These are phyloP conservation scores for Rhopilema esculentum DNA, from an alignment of 30 jellyfish, hydroid and myxozoan genomes.

Conservation along the genomic window DNA sequence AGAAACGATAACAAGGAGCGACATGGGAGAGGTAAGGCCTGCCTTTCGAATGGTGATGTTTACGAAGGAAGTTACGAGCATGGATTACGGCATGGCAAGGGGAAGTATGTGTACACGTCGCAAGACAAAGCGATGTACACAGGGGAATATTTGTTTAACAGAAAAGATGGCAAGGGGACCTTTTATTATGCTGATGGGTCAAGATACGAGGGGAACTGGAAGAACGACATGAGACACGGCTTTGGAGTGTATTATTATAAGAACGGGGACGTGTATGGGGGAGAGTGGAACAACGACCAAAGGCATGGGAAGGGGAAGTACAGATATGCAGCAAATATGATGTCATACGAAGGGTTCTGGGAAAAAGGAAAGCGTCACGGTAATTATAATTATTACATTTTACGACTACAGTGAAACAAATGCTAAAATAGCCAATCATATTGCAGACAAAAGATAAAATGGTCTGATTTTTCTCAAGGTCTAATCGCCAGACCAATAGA, in stretches of 20 bases:
- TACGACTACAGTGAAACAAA: no score
- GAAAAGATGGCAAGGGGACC: conserved; percentile 65
- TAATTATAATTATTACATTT: not conserved
- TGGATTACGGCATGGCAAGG: conserved; percentile 78
- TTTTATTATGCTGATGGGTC: conserved; percentile 59
- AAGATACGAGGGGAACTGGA: conserved; percentile 80
- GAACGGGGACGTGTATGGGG: conserved; percentile 72
- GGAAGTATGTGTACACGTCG: conserved; percentile 49
- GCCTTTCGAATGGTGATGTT: conserved; percentile 66
- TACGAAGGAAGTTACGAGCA: conserved; percentile 67
- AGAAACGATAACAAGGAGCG: conserved; percentile 63
- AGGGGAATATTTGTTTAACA: conserved; percentile 59
- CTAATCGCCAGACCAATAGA: no score
- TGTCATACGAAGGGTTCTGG: conserved; percentile 78
- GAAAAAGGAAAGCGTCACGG: conserved; percentile 80
- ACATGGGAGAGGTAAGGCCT: conserved; percentile 78
- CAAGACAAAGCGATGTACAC: conserved; percentile 49
- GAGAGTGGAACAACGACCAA: conserved; percentile 72
- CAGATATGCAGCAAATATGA: conserved; percentile 46
- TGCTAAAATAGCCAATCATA: no score
- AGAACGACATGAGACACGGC: conserved; percentile 74
- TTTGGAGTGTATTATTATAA: conserved; percentile 62
- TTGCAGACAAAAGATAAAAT: no score
- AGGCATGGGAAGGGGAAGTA: conserved; percentile 79
- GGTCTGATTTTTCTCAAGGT: no score